Evolutionary conservation across 2,113 vertebrate species (phyloP).

Genomic region (Hippocampus mohnikei): DNA sequence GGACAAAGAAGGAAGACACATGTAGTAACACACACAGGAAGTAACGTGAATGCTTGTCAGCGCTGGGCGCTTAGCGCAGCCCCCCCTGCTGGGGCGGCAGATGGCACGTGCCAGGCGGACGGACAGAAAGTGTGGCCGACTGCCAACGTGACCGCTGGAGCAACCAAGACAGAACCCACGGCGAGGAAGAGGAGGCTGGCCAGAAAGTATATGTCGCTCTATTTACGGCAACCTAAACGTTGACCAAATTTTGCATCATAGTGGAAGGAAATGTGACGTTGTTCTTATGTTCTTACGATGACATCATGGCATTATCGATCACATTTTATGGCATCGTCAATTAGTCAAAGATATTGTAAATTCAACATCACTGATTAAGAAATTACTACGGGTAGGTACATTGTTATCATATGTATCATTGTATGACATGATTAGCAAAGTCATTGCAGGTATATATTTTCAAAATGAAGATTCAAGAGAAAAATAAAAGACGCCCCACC

Average conservation of each 20-base stretch:
- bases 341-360: too few relatives aligned
- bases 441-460: not conserved
- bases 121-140: constrained; percentile 40
- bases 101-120: constrained; percentile 58
- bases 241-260: not conserved
- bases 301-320: too few relatives aligned
- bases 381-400: too few relatives aligned
- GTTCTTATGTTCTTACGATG: not conserved
- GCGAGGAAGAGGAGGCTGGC: not conserved
- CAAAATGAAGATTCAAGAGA: not conserved
- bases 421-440: not conserved
- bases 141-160: constrained; percentile 56
- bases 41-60: constrained; percentile 33
- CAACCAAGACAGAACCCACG: constrained; percentile 28
- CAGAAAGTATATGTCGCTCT: not conserved
- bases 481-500: not conserved
- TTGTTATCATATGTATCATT: too few relatives aligned
- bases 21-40: constrained; percentile 29
- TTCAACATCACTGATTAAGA: too few relatives aligned
- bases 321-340: too few relatives aligned
- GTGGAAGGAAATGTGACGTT: not conserved
- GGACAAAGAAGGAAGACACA: constrained; percentile 36
- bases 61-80: constrained; percentile 17
- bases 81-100: constrained; percentile 55
- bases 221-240: not conserved